Evolutionary conservation across 2,888 invertebrate species (phyloP).

Genomic region (Adelphocoris suturalis): DNA sequence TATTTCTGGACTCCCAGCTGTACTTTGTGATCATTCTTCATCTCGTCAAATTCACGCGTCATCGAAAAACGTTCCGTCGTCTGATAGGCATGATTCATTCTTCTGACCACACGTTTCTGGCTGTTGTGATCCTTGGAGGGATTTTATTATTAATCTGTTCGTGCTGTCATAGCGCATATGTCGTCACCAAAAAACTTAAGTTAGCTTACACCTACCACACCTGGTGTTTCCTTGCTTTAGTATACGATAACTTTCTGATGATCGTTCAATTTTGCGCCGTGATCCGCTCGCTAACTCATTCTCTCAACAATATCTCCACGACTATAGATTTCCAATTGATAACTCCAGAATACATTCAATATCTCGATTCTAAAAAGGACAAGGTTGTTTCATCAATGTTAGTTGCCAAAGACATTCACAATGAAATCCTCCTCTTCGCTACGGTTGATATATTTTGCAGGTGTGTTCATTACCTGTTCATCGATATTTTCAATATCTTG

Average conservation of each 20-base stretch:
- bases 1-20: not conserved
- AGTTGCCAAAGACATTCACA: not conserved
- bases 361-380: not conserved
- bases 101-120: not conserved
- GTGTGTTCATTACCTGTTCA: slow-evolving; percentile 33
- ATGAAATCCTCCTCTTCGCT: not conserved
- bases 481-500: not conserved
- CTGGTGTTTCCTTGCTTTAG: not conserved
- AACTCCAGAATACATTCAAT: not conserved
- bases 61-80: not conserved
- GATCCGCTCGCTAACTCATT: not conserved
- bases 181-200: not conserved
- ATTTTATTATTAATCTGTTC: not conserved
- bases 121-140: not conserved
- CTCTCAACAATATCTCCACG: not conserved
- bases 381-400: not conserved
- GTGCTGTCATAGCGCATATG: not conserved
- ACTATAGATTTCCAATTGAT: not conserved
- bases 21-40: not conserved
- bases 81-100: not conserved
- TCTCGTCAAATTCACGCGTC: not conserved
- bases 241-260: not conserved
- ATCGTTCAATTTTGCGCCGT: not conserved
- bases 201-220: not conserved
- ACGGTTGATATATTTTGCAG: not conserved